Conservation (phyloP, 2,113 vertebrate genomes). For the Albula glossodonta region DNA sequence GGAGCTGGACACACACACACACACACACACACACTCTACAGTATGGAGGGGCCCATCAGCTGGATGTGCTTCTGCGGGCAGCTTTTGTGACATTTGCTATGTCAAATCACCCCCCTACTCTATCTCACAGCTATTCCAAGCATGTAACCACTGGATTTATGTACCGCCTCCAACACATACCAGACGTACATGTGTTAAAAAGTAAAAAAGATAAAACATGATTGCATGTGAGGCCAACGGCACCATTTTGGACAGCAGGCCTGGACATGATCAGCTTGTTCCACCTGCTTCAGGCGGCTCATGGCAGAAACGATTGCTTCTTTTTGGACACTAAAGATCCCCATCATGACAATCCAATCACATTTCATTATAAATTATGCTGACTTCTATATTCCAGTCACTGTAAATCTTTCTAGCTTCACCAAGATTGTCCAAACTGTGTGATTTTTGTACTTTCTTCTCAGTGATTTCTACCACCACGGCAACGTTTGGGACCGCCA, state of each 20-base stretch:
- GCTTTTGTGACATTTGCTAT: background rate
- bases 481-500: no score
- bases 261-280: background rate
- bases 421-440: no score
- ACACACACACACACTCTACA: background rate
- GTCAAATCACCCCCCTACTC: background rate
- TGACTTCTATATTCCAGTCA: no score
- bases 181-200: background rate
- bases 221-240: background rate
- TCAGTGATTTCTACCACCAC: no score
- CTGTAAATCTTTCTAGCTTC: no score
- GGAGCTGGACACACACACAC: background rate
- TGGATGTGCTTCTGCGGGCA: background rate
- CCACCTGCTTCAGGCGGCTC: background rate
- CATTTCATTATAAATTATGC: no score
- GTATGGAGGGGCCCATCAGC: background rate
- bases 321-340: background rate
- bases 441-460: no score
- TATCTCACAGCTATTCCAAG: slow-evolving; percentile 19
- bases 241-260: background rate
- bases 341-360: no score
- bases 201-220: background rate
- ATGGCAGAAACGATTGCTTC: background rate
- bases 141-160: slow-evolving; percentile 16
- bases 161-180: background rate